Evolutionary conservation across 2,888 invertebrate genomes (phyloP), one percentile per base, ranked within the genome.

Genomic region (Selenia dentaria): DNA sequence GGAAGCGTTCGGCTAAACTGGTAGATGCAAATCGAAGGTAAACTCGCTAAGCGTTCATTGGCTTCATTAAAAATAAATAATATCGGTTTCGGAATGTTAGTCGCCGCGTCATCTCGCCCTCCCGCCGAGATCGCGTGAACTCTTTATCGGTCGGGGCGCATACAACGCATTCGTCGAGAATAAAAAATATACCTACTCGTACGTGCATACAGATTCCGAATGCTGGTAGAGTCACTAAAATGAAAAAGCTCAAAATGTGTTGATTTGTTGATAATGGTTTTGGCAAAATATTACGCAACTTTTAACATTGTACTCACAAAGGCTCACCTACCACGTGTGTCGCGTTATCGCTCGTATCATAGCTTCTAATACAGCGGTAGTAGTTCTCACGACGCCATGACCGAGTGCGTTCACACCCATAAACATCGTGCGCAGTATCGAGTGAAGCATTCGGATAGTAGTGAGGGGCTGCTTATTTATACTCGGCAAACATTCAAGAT

Each of bases 31-130:
- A 77, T 73, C 74, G 77, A 85, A 85, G 82, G 81, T 77, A 75
- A 82, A 80, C 76, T 70, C 69, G 77, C 83, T 72, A 60, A 78
- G 79, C 82, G 84, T 84, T 83, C 84, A 72, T 82, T 83, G 83
- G 75, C 85, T 76, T 81, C 79, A 83, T 82, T 79, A 79, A 85
- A 85, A 85, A 88, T 84, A 83, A 86, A 87, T 82, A 79, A 82
- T 76, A 71, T 79, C 61, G 59, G 67, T 77, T 83, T 77, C 57
- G 81, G 83, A 82, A 82, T 86, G 83, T 83, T 69, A 75, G 77
- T 61, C 68, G 69, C 55, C 75, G 72, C 72, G 78, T 79, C 78
- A 77, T 75, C 68, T 65, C 65, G 83, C 74, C 83, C 87, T 79
- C 87, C 87, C 82, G 85, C 85, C 62, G 84, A 79, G 86, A 73